A percentile compares a stretch with the other conserved stretches of the same genome.
Evolutionary conservation across 2,797 vertebrate species (phyloP).

Genomic region (Cynodonichthys magdalenae): DNA sequence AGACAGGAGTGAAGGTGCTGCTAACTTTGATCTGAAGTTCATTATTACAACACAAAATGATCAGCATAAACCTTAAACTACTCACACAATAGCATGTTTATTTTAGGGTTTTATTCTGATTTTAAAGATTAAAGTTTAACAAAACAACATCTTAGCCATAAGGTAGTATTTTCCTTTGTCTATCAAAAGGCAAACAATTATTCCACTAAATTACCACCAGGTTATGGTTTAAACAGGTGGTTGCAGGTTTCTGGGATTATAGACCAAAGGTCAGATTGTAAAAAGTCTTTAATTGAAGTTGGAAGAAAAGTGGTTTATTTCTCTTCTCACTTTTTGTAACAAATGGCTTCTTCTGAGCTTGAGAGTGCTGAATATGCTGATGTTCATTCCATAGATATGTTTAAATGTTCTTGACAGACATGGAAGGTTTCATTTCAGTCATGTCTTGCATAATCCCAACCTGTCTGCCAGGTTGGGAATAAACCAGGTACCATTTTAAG

Average conservation of each 20-base stretch:
- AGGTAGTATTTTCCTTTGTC: too few relatives aligned
- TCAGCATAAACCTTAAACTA: too few relatives aligned
- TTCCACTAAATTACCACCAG: not conserved
- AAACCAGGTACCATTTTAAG: not conserved
- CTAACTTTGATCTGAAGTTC: too few relatives aligned
- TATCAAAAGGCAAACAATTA: too few relatives aligned
- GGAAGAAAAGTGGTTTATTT: not conserved
- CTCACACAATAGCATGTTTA: too few relatives aligned
- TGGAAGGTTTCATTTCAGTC: conserved; percentile 50
- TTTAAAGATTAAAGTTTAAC: too few relatives aligned
- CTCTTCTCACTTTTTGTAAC: too few relatives aligned
- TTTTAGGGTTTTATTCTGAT: too few relatives aligned
- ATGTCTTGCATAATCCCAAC: conserved; percentile 38
- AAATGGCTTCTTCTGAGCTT: not conserved
- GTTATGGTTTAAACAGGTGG: not conserved
- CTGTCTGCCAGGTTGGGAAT: conserved; percentile 3
- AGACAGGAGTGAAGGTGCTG: too few relatives aligned
- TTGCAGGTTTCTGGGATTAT: conserved; percentile 1
- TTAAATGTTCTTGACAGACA: conserved; percentile 34
- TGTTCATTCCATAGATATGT: conserved; percentile 16
- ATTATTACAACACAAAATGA: too few relatives aligned
- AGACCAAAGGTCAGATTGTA: conserved; percentile 24
- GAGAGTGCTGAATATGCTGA: not conserved
- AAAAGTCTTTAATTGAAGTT: not conserved
- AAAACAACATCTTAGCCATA: too few relatives aligned